phyloP scores from a whole-genome alignment of 1,140 invertebrate species.

The Heliconius hewitsoni region DNA sequence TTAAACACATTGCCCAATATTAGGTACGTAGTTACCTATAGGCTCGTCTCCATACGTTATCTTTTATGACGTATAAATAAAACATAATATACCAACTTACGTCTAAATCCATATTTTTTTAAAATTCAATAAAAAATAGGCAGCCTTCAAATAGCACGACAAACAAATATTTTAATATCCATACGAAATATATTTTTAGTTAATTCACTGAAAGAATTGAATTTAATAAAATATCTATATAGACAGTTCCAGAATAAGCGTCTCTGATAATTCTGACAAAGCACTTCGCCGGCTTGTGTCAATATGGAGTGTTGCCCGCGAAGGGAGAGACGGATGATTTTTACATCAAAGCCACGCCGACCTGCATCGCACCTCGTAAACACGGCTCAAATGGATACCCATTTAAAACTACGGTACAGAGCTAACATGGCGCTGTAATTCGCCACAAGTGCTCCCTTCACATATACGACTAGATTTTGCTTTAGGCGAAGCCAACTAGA shows the following conservation, averaged over 20 bases:
- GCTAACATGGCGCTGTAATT: slow-evolving; percentile 39
- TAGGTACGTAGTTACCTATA: too few relatives aligned
- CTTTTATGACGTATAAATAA: too few relatives aligned
- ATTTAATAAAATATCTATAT: background rate
- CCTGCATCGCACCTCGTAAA: slow-evolving; percentile 62
- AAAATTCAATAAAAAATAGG: too few relatives aligned
- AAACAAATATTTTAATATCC: too few relatives aligned
- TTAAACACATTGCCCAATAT: too few relatives aligned
- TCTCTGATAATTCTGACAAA: slow-evolving; percentile 47
- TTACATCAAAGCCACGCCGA: slow-evolving; percentile 70
- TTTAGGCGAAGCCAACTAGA: background rate
- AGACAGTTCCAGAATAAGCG: slow-evolving; percentile 33
- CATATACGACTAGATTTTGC: background rate
- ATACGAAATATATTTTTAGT: too few relatives aligned
- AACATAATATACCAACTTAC: too few relatives aligned
- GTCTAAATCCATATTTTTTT: too few relatives aligned
- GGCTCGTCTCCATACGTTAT: too few relatives aligned
- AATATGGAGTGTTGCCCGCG: slow-evolving; percentile 60
- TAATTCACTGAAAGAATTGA: background rate
- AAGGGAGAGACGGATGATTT: slow-evolving; percentile 63
- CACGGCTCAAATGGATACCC: slow-evolving; percentile 51
- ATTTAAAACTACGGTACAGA: slow-evolving; percentile 35
- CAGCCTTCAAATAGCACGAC: too few relatives aligned
- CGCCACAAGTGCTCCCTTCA: slow-evolving; percentile 34
- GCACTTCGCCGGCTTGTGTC: slow-evolving; percentile 52